Conservation (phyloP, 2,888 invertebrate species). For the Elysia crispata region DNA sequence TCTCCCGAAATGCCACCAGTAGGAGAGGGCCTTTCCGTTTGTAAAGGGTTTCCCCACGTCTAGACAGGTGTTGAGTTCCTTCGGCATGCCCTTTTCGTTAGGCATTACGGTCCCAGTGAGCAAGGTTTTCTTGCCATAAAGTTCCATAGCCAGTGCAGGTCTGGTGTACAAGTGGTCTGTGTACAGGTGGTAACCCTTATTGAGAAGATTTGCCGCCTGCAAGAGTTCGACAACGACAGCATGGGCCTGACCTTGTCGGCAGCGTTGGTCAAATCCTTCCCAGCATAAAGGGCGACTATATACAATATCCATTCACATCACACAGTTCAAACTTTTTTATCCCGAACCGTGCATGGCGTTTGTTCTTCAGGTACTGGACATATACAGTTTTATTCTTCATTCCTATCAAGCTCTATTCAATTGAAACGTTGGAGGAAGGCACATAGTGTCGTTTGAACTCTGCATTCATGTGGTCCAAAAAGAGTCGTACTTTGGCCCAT, state of each 20-base stretch:
- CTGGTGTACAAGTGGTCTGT: conserved; percentile 45
- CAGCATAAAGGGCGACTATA: conserved; percentile 28
- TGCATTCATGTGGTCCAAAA: neutral
- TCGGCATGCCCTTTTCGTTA: neutral
- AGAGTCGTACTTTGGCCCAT: neutral
- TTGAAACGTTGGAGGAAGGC: neutral
- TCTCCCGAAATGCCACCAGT: conserved; percentile 22
- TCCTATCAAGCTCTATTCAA: neutral
- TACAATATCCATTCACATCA: conserved; percentile 16
- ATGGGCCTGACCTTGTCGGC: conserved; percentile 25
- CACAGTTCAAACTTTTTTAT: conserved; percentile 42
- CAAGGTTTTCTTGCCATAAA: neutral
- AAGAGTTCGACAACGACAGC: conserved; percentile 26
- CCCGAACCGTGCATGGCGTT: conserved; percentile 38
- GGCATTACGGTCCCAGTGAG: conserved; percentile 27
- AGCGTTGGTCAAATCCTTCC: conserved; percentile 20
- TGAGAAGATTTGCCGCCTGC: neutral
- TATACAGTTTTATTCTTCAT: conserved; percentile 1
- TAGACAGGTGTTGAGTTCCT: neutral
- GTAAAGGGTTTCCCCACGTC: neutral
- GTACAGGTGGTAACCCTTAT: conserved; percentile 41
- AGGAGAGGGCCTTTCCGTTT: neutral
- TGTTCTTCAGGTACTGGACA: conserved; percentile 26
- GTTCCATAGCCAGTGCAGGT: conserved; percentile 17
- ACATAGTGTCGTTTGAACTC: neutral